phyloP scores from a whole-genome alignment of 2,797 vertebrate genomes.

The Hydrolagus colliei region DNA sequence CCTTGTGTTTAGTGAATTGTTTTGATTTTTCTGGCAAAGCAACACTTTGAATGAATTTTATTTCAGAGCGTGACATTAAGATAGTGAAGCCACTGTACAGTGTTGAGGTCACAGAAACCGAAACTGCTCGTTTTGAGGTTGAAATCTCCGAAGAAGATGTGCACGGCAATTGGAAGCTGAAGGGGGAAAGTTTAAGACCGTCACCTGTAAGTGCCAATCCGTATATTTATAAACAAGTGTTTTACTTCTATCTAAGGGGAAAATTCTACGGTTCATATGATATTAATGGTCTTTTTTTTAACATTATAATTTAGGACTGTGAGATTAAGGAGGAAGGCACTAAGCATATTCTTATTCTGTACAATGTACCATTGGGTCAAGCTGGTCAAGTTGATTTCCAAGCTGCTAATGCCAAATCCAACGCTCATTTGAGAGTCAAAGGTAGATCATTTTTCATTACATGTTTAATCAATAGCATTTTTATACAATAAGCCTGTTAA shows the following conservation, averaged over 20 bases:
- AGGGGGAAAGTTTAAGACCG: conserved; percentile 76
- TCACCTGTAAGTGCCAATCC: conserved; percentile 69
- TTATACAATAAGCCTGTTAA: too few relatives aligned
- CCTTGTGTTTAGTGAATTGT: neutral
- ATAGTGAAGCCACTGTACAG: conserved; percentile 80
- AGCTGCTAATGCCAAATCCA: conserved; percentile 86
- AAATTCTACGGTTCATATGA: neutral
- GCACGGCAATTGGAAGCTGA: conserved; percentile 86
- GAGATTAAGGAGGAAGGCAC: conserved; percentile 90
- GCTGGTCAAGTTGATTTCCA: conserved; percentile 83
- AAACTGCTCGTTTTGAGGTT: conserved; percentile 84
- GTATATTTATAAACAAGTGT: neutral
- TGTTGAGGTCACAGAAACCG: conserved; percentile 86
- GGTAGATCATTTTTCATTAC: conserved; percentile 50
- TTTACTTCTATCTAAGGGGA: neutral
- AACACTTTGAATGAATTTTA: conserved; percentile 16
- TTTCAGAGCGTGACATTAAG: conserved; percentile 86
- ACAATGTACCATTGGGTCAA: conserved; percentile 79
- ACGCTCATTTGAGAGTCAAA: conserved; percentile 91
- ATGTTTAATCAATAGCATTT: too few relatives aligned
- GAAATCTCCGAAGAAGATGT: conserved; percentile 90
- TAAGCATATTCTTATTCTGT: conserved; percentile 74
- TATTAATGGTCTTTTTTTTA: conserved; percentile 28
- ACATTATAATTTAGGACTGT: conserved; percentile 65
- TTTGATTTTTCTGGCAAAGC: neutral